Evolutionary conservation across 2,113 vertebrate genomes (phyloP).

Genomic region (Pterocles burchelli): DNA sequence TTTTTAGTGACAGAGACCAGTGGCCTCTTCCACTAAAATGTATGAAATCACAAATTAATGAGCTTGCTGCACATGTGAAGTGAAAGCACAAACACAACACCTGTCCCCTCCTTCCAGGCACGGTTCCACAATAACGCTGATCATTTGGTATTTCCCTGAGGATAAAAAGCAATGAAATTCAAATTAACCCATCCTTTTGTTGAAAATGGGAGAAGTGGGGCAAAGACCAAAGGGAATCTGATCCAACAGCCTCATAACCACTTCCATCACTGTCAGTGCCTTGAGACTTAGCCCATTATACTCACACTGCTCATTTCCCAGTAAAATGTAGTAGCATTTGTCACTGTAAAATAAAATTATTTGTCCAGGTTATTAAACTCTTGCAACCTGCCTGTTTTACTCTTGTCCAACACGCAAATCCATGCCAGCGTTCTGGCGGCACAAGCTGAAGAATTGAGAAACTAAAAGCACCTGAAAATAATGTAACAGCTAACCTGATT

Average conservation of each 20-base stretch:
- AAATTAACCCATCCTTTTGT: slow-evolving; percentile 10
- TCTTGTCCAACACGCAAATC: neutral
- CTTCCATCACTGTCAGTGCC: neutral
- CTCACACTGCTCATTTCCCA: neutral
- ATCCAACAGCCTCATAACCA: neutral
- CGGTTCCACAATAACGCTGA: neutral
- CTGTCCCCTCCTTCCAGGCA: slow-evolving; percentile 19
- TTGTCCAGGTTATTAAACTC: neutral
- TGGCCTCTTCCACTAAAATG: neutral
- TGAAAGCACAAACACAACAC: neutral
- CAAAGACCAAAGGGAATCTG: neutral
- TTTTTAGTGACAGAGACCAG: neutral
- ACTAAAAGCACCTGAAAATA: neutral
- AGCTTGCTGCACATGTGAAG: neutral
- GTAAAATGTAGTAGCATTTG: accelerated
- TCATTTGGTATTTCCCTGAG: neutral
- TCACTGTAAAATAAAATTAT: neutral
- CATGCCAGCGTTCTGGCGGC: accelerated
- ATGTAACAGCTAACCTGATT: neutral
- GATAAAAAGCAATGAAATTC: slow-evolving; percentile 48
- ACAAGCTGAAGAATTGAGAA: neutral
- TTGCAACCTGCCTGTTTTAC: neutral
- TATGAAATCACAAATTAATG: neutral
- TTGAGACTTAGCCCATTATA: neutral
- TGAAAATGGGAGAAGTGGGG: neutral